Evolutionary conservation across 2,888 invertebrate genomes (phyloP), one percentile per base, ranked within the genome.

Genomic region (Amphimallon solstitiale): DNA sequence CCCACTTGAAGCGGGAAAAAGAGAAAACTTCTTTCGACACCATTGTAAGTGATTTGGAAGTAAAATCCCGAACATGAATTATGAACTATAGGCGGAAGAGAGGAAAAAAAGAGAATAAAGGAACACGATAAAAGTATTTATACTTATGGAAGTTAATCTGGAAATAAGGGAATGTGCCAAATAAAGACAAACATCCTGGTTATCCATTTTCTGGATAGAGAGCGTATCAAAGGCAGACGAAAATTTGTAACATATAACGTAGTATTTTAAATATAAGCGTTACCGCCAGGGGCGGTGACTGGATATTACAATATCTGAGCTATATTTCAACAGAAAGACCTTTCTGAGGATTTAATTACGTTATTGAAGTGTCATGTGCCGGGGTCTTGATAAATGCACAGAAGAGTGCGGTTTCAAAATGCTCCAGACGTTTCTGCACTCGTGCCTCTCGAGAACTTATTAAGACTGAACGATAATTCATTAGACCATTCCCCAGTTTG

Each of bases 361-460:
- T 81, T 81, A 81, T 81, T 80, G 80, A 81, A 81, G 80, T 81
- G 80, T 80, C 80, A 81, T 80, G 80, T 80, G 80, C 80, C 79
- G 76, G 78, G 77, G 79, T 76, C 78, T 80, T 81, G 80, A 81
- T 81, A 81, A 81, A 81, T 80, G 80, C 78, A 73, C 75, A 76
- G 75, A 75, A 73, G 73, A 76, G 74, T 75, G 74, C 74, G 73
- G 74, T 71, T 72, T 69, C 72, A 76, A 74, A 75, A 74, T 72
- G 74, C 71, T 75, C 76, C 75, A 78, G 78, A 74, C 76, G 74
- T 75, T 74, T 73, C 75, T 73, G 64, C 63, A 72, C 71, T 70
- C 72, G 77, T 75, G 73, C 73, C 74, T 72, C 71, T 72, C 73
- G 73, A 71, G 70, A 74, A 78, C 77, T 78, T 79, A 77, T 77